phyloP scores from a whole-genome alignment of 35 echinoderm and acorn worm genomes.

The Apostichopus japonicus region DNA sequence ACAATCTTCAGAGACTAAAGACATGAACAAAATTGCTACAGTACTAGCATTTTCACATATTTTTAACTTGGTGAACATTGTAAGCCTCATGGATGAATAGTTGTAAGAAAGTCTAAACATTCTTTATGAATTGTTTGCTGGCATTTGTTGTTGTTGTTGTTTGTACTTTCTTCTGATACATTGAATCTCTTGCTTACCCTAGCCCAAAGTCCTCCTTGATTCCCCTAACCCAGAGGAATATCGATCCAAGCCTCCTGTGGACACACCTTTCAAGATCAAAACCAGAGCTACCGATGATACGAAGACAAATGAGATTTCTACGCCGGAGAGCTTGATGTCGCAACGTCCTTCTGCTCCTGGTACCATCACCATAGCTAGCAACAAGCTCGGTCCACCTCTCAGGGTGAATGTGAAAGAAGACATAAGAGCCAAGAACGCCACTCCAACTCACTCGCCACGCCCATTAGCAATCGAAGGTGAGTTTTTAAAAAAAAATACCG shows the following conservation, averaged over 20 bases:
- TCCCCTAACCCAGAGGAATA: neutral
- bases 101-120: no score
- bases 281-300: neutral
- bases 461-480: constrained; percentile 41
- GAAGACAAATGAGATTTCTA: neutral
- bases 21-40: no score
- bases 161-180: no score
- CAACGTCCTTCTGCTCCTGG: constrained; percentile 8
- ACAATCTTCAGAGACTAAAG: no score
- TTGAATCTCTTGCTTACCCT: neutral
- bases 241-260: constrained; percentile 1
- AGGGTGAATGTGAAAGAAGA: constrained; percentile 29
- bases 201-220: neutral
- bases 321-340: neutral
- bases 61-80: no score
- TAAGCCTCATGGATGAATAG: no score
- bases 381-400: constrained; percentile 12
- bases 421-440: neutral
- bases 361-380: constrained; percentile 54
- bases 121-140: no score
- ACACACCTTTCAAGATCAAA: constrained; percentile 60
- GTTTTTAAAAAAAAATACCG: no score
- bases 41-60: no score
- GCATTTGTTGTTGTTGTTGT: no score
- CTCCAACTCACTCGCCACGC: constrained; percentile 32